Evolutionary conservation across 2,113 vertebrate species (phyloP).

Genomic region (Myrmecophaga tridactyla): DNA sequence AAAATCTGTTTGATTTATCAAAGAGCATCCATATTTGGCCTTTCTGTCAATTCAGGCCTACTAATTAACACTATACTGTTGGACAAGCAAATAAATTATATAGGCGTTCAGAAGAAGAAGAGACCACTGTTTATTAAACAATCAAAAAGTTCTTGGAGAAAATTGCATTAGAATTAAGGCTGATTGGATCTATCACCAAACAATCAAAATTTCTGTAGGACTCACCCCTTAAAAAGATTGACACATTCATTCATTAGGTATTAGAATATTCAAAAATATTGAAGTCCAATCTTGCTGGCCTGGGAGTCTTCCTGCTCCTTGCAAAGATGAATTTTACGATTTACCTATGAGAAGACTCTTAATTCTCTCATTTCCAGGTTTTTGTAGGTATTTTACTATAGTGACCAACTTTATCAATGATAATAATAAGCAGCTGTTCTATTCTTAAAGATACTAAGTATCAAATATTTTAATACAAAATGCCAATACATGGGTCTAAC

Average conservation of each 20-base stretch:
- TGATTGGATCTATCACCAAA: neutral
- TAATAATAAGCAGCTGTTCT: neutral
- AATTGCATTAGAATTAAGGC: neutral
- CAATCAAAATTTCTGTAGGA: neutral
- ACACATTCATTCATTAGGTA: neutral
- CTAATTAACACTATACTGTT: neutral
- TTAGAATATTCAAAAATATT: neutral
- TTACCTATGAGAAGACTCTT: neutral
- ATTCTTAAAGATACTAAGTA: neutral
- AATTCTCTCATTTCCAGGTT: neutral
- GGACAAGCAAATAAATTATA: neutral
- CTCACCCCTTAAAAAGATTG: neutral
- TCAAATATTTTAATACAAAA: too few relatives aligned
- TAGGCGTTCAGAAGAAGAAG: neutral
- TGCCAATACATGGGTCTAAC: too few relatives aligned
- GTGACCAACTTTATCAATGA: neutral
- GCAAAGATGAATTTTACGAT: neutral
- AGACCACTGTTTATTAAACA: neutral
- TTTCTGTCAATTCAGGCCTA: neutral
- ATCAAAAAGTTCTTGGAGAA: neutral
- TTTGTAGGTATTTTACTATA: neutral
- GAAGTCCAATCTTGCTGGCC: neutral
- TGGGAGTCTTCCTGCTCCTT: neutral
- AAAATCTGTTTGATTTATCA: neutral
- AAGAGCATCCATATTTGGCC: neutral